phyloP scores from a whole-genome alignment of 2,797 vertebrate species.

The Australoheros facetus region DNA sequence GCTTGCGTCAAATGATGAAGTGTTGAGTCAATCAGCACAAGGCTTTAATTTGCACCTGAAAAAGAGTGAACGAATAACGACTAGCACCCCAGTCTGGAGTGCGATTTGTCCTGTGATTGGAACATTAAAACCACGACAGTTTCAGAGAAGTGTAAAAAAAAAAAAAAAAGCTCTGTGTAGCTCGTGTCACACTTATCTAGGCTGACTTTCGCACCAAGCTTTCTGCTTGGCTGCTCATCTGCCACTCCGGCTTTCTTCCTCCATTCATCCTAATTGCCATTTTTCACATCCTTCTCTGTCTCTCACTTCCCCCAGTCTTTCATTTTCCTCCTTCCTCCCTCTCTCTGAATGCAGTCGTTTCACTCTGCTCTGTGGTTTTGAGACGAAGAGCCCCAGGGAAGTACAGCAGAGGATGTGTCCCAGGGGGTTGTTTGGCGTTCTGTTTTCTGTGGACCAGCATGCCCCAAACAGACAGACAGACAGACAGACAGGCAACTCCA shows the following conservation, averaged over 20 bases:
- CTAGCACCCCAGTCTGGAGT: conserved; percentile 29
- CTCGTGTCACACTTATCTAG: conserved; percentile 46
- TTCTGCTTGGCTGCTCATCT: conserved; percentile 26
- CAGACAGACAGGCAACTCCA: conserved; percentile 41
- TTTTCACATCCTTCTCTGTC: conserved; percentile 10
- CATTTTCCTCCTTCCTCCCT: background rate
- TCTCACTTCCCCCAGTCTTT: conserved; percentile 9
- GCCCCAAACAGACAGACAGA: conserved; percentile 31
- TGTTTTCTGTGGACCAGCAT: conserved; percentile 64
- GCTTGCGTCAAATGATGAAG: background rate
- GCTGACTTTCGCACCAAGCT: conserved; percentile 42
- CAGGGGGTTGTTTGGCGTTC: conserved; percentile 54
- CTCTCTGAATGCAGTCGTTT: conserved; percentile 51
- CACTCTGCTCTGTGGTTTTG: conserved; percentile 20
- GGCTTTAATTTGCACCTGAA: conserved; percentile 66
- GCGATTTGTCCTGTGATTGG: conserved; percentile 47
- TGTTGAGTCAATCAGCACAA: conserved; percentile 43
- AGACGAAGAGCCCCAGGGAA: conserved; percentile 45
- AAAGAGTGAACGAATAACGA: conserved; percentile 7
- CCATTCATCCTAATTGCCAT: conserved; percentile 32
- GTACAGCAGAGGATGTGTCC: conserved; percentile 60
- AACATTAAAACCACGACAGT: conserved; percentile 15
- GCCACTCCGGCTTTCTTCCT: conserved; percentile 1
- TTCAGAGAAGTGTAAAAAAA: conserved; percentile 46
- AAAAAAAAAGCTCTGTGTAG: background rate